Conservation (phyloP, 2,113 vertebrate genomes). For the Neofelis nebulosa region DNA sequence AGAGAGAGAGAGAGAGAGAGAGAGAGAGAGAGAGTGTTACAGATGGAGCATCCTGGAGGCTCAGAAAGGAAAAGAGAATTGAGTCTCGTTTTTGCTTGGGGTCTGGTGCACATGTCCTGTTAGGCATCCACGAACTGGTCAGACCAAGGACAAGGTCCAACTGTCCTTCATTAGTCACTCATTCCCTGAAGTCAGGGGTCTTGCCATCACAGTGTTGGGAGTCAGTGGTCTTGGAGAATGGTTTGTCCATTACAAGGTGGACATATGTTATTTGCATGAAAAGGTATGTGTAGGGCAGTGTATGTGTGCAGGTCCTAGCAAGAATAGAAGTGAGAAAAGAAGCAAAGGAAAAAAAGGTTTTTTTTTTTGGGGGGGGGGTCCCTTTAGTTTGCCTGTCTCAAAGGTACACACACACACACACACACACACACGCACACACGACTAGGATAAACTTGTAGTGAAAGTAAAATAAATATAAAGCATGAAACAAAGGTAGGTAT, state of each 20-base stretch:
- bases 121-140: not conserved
- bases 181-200: not conserved
- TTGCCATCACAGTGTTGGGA: not conserved
- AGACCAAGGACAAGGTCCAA: not conserved
- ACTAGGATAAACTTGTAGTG: not conserved
- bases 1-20: too few relatives aligned
- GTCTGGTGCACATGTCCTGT: not conserved
- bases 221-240: not conserved
- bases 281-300: not conserved
- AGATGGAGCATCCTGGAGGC: fast-evolving
- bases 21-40: too few relatives aligned
- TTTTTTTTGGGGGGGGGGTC: not conserved
- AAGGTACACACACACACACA: not conserved
- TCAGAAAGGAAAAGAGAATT: not conserved
- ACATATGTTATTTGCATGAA: not conserved
- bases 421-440: not conserved
- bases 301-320: not conserved
- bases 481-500: not conserved
- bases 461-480: not conserved
- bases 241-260: not conserved
- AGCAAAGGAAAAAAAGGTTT: not conserved
- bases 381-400: not conserved
- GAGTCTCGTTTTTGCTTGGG: not conserved
- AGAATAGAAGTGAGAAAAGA: not conserved
- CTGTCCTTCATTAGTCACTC: not conserved